A percentile compares a stretch with the other conserved stretches of the same genome.
phyloP scores from a whole-genome alignment of 2,888 invertebrate genomes.

The Pterobdella sp. region DNA sequence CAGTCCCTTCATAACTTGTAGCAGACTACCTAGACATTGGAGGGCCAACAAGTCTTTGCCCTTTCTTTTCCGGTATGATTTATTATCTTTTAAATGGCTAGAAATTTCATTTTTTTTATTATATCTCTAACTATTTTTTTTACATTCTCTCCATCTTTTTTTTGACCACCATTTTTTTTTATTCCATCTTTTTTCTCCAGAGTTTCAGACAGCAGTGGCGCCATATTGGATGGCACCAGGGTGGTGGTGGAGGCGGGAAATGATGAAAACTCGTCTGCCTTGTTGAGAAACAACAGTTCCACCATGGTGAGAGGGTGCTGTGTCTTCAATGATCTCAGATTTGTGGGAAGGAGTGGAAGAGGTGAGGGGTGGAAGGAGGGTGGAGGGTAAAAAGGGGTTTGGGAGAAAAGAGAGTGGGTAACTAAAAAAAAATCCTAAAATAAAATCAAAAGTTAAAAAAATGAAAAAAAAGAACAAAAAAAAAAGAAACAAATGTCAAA shows the following conservation, averaged over 20 bases:
- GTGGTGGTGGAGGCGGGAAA: conserved; percentile 90
- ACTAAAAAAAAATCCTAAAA: too few species aligned
- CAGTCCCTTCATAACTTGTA: not conserved
- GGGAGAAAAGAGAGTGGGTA: not conserved
- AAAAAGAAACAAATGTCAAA: too few species aligned
- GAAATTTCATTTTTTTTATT: too few species aligned
- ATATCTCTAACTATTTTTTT: too few species aligned
- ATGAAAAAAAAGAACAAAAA: too few species aligned
- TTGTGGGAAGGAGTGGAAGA: conserved; percentile 92
- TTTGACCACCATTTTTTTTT: too few species aligned
- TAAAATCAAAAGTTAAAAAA: too few species aligned
- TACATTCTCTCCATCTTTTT: too few species aligned
- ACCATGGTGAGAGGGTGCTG: conserved; percentile 92
- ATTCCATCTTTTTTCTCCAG: too few species aligned
- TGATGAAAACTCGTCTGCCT: conserved; percentile 91
- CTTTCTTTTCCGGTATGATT: conserved; percentile 55
- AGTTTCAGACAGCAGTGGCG: conserved; percentile 70
- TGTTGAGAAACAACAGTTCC: conserved; percentile 80
- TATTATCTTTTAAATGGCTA: too few species aligned
- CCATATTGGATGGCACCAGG: conserved; percentile 81
- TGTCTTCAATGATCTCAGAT: conserved; percentile 91
- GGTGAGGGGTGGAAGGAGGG: conserved; percentile 63
- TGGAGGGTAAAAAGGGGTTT: not conserved
- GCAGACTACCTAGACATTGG: conserved; percentile 68
- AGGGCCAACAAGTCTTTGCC: conserved; percentile 95